A percentile compares a stretch with the other conserved stretches of the same genome.
Conservation (phyloP, 64 coral and sea anemone species). For the Trachythela sp. region DNA sequence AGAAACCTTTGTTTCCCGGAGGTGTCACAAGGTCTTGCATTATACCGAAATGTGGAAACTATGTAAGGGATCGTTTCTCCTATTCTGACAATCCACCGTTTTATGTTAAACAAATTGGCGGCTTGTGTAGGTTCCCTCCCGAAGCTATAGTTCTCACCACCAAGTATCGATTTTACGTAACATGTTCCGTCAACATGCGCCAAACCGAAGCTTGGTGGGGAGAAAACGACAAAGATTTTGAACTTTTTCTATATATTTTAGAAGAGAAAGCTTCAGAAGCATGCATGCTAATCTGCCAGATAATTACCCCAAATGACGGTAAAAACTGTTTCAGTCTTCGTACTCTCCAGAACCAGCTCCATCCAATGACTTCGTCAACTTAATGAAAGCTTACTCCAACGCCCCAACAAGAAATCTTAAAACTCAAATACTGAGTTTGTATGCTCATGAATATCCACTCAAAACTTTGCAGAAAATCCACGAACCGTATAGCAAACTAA, state of each 20-base stretch:
- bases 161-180: too few relatives aligned
- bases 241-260: conserved; percentile 17
- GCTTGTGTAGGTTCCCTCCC: too few relatives aligned
- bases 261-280: conserved; percentile 22
- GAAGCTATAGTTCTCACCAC: too few relatives aligned
- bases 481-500: neutral
- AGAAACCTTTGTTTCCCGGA: too few relatives aligned
- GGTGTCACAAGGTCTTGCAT: too few relatives aligned
- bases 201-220: neutral
- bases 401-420: neutral
- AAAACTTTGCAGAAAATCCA: neutral
- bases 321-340: conserved; percentile 38
- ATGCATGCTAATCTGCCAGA: conserved; percentile 26
- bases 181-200: neutral
- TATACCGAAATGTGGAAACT: too few relatives aligned
- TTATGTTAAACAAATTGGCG: too few relatives aligned
- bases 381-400: neutral
- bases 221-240: conserved; percentile 28
- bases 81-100: too few relatives aligned
- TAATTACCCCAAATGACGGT: conserved; percentile 60
- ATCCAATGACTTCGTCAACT: conserved; percentile 9
- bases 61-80: too few relatives aligned
- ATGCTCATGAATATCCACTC: neutral
- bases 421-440: neutral
- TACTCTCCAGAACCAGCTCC: neutral